Percentiles rank a stretch among this genome's conserved stretches.
These are phyloP conservation scores for Parnassius smintheus DNA, from an alignment of 2,888 invertebrate species.

Conservation along the genomic window DNA sequence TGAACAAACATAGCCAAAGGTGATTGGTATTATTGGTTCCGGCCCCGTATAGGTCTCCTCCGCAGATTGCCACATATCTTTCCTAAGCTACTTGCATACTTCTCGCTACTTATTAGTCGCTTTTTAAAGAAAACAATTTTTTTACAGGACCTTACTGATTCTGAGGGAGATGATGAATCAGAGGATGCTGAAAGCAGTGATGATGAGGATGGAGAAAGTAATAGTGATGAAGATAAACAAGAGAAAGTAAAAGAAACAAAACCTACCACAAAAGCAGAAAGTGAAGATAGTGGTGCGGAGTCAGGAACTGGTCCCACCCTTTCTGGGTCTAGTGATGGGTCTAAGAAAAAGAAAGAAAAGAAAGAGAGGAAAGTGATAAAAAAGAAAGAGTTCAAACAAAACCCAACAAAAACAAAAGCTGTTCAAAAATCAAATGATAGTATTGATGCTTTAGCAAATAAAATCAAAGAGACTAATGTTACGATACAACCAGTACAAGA, in stretches of 20 bases:
- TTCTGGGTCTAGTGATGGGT: slow-evolving; percentile 43
- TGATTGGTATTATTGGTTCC: too few species aligned
- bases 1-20: too few species aligned
- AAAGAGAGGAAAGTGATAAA: slow-evolving; percentile 28
- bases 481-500: slow-evolving; percentile 55
- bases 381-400: slow-evolving; percentile 30
- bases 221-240: slow-evolving; percentile 39
- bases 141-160: slow-evolving; percentile 23
- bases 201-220: slow-evolving; percentile 12
- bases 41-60: too few species aligned
- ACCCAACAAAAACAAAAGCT: slow-evolving; percentile 30
- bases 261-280: slow-evolving; percentile 48
- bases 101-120: background rate
- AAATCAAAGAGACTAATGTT: slow-evolving; percentile 51
- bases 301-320: slow-evolving; percentile 50
- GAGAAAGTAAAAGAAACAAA: slow-evolving; percentile 49
- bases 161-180: slow-evolving; percentile 13
- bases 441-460: slow-evolving; percentile 51
- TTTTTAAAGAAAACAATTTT: slow-evolving; percentile 5
- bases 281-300: slow-evolving; percentile 69
- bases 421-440: slow-evolving; percentile 33
- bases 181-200: slow-evolving; percentile 6
- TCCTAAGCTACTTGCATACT: too few species aligned
- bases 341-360: slow-evolving; percentile 35
- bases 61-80: too few species aligned